Conservation (phyloP, 2,888 invertebrate species). For the Tipula lateralis region DNA sequence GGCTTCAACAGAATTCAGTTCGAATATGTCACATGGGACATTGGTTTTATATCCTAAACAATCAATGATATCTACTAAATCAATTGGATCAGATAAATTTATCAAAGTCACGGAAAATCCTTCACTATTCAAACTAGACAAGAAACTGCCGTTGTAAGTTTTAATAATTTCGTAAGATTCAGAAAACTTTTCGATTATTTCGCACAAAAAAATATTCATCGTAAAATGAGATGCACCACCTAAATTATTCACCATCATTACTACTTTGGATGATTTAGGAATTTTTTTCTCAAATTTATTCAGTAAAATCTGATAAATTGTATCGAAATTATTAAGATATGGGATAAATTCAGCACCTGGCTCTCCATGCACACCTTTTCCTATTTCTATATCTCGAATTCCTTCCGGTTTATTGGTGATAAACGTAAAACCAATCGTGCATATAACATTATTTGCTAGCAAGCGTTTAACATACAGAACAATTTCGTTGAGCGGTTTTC, state of each 20-base stretch:
- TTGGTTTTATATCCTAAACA: conserved; percentile 25
- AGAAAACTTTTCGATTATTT: conserved; percentile 32
- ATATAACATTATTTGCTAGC: conserved; percentile 39
- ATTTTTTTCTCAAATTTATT: conserved; percentile 44
- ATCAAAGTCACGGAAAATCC: conserved; percentile 72
- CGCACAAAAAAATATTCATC: conserved; percentile 31
- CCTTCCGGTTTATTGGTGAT: not conserved
- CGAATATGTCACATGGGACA: not conserved
- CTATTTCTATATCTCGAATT: conserved; percentile 59
- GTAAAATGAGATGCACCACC: conserved; percentile 64
- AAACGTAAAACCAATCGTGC: conserved; percentile 48
- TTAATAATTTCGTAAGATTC: conserved; percentile 36
- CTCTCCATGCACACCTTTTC: conserved; percentile 56
- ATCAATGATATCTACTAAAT: not conserved
- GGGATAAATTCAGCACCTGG: conserved; percentile 52
- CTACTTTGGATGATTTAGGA: conserved; percentile 49
- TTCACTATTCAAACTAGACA: conserved; percentile 73
- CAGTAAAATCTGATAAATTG: conserved; percentile 51
- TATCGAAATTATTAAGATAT: conserved; percentile 49
- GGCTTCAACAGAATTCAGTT: not conserved
- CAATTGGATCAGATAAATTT: conserved; percentile 50
- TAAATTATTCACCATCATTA: conserved; percentile 71
- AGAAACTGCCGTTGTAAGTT: conserved; percentile 49
- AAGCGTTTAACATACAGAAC: conserved; percentile 50
- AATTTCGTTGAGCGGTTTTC: conserved; percentile 56